Percentiles rank a stretch among this genome's conserved stretches.
These are phyloP conservation scores for Ovis aries DNA, from an alignment of 2,113 vertebrate species.

Conservation along the genomic window DNA sequence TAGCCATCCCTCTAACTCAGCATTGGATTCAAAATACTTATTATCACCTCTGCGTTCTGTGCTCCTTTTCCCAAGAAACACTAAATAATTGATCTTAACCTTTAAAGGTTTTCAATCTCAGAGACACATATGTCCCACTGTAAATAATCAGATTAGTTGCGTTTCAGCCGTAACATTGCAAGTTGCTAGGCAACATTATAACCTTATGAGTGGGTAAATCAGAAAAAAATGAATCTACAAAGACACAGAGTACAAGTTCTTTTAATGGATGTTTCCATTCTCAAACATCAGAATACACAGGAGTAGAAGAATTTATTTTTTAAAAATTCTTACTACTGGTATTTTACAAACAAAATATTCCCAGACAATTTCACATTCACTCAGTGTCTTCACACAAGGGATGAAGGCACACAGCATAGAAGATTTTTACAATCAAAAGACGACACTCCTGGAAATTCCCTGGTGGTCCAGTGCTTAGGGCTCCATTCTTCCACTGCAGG, in stretches of 20 bases:
- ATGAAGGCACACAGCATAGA: not conserved
- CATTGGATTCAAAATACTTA: fast-evolving
- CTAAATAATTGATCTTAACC: not conserved
- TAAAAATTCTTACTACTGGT: not conserved
- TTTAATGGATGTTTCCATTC: not conserved
- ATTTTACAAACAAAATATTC: not conserved
- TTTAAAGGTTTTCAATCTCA: not conserved
- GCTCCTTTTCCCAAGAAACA: not conserved
- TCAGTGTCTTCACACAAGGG: not conserved
- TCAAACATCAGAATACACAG: not conserved
- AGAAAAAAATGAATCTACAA: slow-evolving; percentile 31
- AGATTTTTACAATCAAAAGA: not conserved
- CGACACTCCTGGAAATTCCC: not conserved
- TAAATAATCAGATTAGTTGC: slow-evolving; percentile 36
- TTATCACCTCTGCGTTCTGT: not conserved
- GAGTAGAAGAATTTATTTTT: not conserved
- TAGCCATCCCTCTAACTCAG: not conserved
- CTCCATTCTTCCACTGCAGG: not conserved
- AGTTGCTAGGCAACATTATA: slow-evolving; percentile 14
- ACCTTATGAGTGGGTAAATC: not conserved
- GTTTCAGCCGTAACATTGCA: not conserved
- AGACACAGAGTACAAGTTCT: not conserved
- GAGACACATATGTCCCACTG: not conserved
- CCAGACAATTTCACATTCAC: not conserved
- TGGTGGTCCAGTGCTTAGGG: not conserved